A percentile compares a stretch with the other conserved stretches of the same genome.
Conservation (phyloP, 2,888 invertebrate genomes). For the Cryptus viduatorius region DNA sequence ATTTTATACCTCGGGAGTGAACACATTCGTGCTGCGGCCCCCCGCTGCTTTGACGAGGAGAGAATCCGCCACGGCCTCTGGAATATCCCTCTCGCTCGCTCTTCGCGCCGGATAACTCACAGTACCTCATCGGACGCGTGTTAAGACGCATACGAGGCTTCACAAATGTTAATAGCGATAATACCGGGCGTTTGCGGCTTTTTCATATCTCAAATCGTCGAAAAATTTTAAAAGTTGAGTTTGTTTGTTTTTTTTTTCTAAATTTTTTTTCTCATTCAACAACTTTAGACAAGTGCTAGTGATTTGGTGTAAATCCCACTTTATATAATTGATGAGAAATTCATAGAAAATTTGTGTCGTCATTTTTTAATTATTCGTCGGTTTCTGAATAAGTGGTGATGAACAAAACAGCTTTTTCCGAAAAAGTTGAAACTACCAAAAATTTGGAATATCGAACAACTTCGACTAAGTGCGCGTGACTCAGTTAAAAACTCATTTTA, state of each 20-base stretch:
- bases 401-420: not conserved
- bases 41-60: slow-evolving; percentile 60
- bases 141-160: slow-evolving; percentile 77
- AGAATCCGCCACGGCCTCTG: slow-evolving; percentile 74
- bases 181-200: slow-evolving; percentile 16
- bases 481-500: too few relatives aligned
- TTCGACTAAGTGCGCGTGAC: not conserved
- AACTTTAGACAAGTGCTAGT: not conserved
- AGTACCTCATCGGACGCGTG: slow-evolving; percentile 82
- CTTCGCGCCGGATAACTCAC: slow-evolving; percentile 68
- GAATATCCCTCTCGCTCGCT: slow-evolving; percentile 60
- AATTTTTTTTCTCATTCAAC: not conserved
- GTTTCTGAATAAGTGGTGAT: not conserved
- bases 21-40: slow-evolving; percentile 56
- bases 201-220: not conserved
- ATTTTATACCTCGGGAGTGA: slow-evolving; percentile 56
- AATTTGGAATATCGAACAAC: not conserved
- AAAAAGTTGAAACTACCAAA: not conserved
- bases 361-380: not conserved
- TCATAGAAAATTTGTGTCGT: not conserved
- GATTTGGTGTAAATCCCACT: not conserved
- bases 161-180: slow-evolving; percentile 55
- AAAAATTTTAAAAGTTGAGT: not conserved
- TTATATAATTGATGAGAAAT: not conserved
- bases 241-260: not conserved